Conservation (phyloP, 2,797 vertebrate species). For the Diplodus puntazzo region DNA sequence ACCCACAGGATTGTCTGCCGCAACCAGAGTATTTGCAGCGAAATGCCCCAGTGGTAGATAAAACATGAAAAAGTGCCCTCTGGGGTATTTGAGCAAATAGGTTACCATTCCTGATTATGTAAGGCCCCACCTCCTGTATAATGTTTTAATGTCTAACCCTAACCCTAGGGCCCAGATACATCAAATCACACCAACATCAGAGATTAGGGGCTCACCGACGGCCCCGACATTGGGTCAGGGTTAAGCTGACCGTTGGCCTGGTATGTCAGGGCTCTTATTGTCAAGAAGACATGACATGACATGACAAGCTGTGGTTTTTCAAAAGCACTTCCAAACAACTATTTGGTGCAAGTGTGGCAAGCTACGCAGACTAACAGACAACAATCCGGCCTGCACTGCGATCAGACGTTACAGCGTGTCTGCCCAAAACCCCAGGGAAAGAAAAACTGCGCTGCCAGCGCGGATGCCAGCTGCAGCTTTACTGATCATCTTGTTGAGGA, state of each 20-base stretch:
- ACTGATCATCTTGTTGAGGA: constrained; percentile 11
- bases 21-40: background rate
- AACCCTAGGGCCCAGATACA: too few relatives aligned
- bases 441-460: constrained; percentile 5
- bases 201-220: too few relatives aligned
- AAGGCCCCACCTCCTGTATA: background rate
- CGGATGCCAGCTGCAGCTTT: constrained; percentile 6
- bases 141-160: too few relatives aligned
- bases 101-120: background rate
- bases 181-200: too few relatives aligned
- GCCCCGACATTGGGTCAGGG: too few relatives aligned
- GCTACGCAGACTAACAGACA: constrained; percentile 7
- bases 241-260: too few relatives aligned
- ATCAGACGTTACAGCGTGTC: constrained; percentile 25
- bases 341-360: constrained; percentile 25
- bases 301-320: constrained; percentile 34
- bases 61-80: background rate
- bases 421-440: constrained; percentile 10
- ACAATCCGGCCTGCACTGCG: background rate
- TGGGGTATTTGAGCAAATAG: background rate
- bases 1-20: background rate
- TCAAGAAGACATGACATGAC: constrained; percentile 21
- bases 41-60: background rate
- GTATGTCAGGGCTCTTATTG: background rate
- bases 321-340: constrained; percentile 19